phyloP scores from a whole-genome alignment of 2,797 vertebrate species.

The Cryptoprocta ferox region DNA sequence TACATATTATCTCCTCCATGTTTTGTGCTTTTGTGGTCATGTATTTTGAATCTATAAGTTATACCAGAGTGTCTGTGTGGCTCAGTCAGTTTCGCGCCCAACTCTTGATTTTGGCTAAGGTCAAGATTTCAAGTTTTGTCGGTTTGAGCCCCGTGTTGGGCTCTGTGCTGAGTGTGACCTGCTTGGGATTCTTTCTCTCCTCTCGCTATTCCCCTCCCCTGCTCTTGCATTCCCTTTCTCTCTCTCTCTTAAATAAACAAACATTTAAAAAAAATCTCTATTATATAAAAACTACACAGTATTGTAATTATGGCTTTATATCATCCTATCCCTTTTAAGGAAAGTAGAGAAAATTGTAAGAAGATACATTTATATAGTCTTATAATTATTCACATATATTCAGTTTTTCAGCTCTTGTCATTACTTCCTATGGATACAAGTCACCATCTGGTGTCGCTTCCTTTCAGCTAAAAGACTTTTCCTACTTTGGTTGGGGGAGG shows the following conservation, averaged over 20 bases:
- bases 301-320: not conserved
- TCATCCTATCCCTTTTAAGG: not conserved
- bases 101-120: too few relatives aligned
- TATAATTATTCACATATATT: not conserved
- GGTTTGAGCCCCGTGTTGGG: too few relatives aligned
- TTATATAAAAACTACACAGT: not conserved
- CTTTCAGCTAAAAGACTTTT: not conserved
- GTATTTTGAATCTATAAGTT: not conserved
- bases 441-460: not conserved
- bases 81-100: too few relatives aligned
- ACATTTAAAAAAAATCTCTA: too few relatives aligned
- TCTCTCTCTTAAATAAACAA: too few relatives aligned
- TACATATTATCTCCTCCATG: not conserved
- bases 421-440: not conserved
- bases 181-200: too few relatives aligned
- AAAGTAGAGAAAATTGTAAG: not conserved
- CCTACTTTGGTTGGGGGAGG: not conserved
- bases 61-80: too few relatives aligned
- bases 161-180: too few relatives aligned
- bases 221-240: too few relatives aligned
- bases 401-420: not conserved
- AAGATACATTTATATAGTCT: not conserved
- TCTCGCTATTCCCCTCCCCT: too few relatives aligned
- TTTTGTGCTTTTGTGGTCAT: not conserved
- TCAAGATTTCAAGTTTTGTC: too few relatives aligned